Conservation (phyloP, 2,113 vertebrate species). For the Ictalurus punctatus region DNA sequence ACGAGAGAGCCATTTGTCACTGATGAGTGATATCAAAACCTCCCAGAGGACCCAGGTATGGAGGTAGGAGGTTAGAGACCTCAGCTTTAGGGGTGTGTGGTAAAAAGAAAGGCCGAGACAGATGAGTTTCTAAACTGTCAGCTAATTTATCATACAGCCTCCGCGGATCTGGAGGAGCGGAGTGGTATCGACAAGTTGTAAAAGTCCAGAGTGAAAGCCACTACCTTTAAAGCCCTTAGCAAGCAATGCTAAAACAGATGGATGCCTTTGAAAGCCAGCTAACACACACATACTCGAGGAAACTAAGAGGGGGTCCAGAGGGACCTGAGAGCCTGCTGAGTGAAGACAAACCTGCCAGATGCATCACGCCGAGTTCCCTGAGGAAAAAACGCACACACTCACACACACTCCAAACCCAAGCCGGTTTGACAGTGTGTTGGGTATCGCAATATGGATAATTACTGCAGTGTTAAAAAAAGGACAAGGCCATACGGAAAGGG, state of each 20-base stretch:
- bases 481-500: constrained; percentile 47
- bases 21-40: constrained; percentile 54
- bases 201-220: constrained; percentile 31
- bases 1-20: constrained; percentile 59
- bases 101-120: constrained; percentile 45
- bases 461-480: constrained; percentile 52
- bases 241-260: constrained; percentile 35
- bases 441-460: constrained; percentile 56
- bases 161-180: neutral
- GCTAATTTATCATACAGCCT: constrained; percentile 47
- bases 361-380: constrained; percentile 14
- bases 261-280: constrained; percentile 28
- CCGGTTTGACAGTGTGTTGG: constrained; percentile 16
- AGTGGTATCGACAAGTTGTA: constrained; percentile 25
- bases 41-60: constrained; percentile 48
- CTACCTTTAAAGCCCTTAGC: constrained; percentile 35
- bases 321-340: constrained; percentile 42
- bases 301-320: constrained; percentile 15
- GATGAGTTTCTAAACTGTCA: constrained; percentile 59
- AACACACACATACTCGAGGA: constrained; percentile 44
- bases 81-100: constrained; percentile 32
- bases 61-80: constrained; percentile 40
- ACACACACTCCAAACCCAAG: constrained; percentile 47
- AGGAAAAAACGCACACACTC: constrained; percentile 10
- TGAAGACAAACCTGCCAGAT: constrained; percentile 46